Evolutionary conservation across 2,888 invertebrate species (phyloP), one percentile per base, ranked within the genome.

Genomic region (Microctonus brassicae): DNA sequence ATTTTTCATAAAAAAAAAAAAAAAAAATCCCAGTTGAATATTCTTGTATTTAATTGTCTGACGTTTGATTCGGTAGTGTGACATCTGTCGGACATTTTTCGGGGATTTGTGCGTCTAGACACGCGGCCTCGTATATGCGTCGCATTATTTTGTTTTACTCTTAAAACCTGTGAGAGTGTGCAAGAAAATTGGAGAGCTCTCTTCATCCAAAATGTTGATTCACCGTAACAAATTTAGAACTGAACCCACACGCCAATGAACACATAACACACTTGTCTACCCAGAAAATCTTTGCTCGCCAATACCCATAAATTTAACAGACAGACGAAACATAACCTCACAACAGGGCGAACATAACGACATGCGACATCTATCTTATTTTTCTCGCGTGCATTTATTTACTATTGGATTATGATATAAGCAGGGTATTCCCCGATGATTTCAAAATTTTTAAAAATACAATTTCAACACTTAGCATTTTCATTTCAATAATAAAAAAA

Each of bases 91-190:
- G 47, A 47, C 47, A 66, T 72, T 71, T 72, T 70, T 73, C 68
- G 73, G 76, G 75, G 81, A 83, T 84, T 84, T 84, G 84, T 83
- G 83, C 77, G 84, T 84, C 84, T 84, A 83, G 84, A 84, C 84
- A 77, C 76, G 73, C 67, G 74, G 68, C 73, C 67, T 68, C 77
- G 29, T 39, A 52, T 24, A 47, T 9, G 17, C 36, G 62, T 71
- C 63, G 63, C 47, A 63, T 47, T 34, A 42, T 47, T 63, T 39
- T 26, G 63, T 63, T 63, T 63, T 63, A 36, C 39, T 5, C 26
- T 20, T 33, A 13, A 17, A 42, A 7, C 7, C 4, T 17, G 47
- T 17, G 17, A 20, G 17, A 20, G 9, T 5, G 47, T n/a, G n/a
- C n/a, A n/a, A 47, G 4, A 47, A n/a, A 47, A 17, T 20, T 17